phyloP scores from a whole-genome alignment of 2,888 invertebrate species.

The Koerneria pararmatus region DNA sequence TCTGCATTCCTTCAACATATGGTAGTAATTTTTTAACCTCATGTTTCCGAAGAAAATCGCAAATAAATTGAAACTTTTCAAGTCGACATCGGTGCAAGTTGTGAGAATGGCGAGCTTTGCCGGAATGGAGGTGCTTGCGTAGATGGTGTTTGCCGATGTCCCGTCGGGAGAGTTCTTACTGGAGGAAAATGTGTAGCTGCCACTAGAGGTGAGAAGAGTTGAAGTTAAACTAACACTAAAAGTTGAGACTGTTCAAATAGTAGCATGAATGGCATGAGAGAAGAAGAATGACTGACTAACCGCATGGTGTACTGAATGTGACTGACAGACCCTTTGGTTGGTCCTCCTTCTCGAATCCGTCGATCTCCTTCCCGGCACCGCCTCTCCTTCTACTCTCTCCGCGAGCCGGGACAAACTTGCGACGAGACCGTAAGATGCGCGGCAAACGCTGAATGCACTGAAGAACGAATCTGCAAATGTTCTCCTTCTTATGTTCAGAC shows the following conservation, averaged over 20 bases:
- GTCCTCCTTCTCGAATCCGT: not conserved
- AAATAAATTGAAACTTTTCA: no score
- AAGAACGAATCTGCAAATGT: slow-evolving; percentile 19
- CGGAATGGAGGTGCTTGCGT: slow-evolving; percentile 26
- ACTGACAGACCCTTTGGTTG: no score
- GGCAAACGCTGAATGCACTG: slow-evolving; percentile 14
- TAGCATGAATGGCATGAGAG: no score
- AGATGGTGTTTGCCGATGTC: slow-evolving; percentile 32
- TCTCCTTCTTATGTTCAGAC: slow-evolving; percentile 9
- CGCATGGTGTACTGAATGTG: no score
- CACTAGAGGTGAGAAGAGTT: slow-evolving; percentile 30
- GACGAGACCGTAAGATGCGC: slow-evolving; percentile 18
- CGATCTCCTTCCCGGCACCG: not conserved
- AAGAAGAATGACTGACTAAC: no score
- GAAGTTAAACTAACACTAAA: no score
- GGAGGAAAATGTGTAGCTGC: slow-evolving; percentile 30
- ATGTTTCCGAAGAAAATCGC: no score
- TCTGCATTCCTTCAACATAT: slow-evolving; percentile 43
- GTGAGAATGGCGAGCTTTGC: no score
- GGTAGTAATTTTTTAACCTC: slow-evolving; percentile 30
- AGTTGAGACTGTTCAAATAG: no score
- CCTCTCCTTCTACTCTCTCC: not conserved
- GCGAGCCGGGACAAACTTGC: slow-evolving; percentile 17
- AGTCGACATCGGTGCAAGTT: no score
- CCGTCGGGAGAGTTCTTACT: slow-evolving; percentile 31